Percentiles rank a stretch among this genome's conserved stretches.
Evolutionary conservation across 2,797 vertebrate genomes (phyloP).

Genomic region (Darevskia mixta): DNA sequence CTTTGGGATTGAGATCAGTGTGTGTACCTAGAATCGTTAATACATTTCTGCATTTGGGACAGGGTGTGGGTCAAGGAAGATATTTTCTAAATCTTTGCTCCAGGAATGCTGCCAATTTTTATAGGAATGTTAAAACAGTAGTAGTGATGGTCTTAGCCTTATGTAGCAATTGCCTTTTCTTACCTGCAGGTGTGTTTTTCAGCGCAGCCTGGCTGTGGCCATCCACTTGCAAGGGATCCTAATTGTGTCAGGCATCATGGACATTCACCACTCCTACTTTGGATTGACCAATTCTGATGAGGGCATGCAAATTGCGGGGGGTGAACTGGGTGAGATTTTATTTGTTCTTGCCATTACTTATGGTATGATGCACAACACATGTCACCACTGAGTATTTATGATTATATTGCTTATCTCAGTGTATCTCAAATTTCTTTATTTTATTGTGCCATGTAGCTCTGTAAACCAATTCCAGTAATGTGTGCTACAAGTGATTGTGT

Average conservation of each 20-base stretch:
- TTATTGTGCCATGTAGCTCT: not conserved
- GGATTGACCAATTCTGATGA: constrained; percentile 98
- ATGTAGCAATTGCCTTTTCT: constrained; percentile 93
- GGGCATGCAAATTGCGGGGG: constrained; percentile 98
- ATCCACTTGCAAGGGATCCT: constrained; percentile 99
- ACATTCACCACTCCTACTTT: constrained; percentile 99
- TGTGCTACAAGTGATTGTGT: not conserved
- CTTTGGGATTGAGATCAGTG: not conserved
- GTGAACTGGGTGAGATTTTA: constrained; percentile 98
- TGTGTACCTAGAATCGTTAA: not conserved
- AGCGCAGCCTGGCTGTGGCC: constrained; percentile 98
- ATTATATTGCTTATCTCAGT: not conserved
- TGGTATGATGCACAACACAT: constrained; percentile 97
- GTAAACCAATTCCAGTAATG: not conserved
- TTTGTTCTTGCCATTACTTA: constrained; percentile 99
- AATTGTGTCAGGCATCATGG: constrained; percentile 99
- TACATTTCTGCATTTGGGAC: not conserved
- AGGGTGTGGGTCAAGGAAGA: not conserved
- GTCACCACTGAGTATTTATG: not conserved
- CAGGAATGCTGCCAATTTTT: constrained; percentile 70
- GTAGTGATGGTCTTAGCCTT: constrained; percentile 82
- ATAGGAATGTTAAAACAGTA: constrained; percentile 47
- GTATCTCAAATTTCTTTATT: not conserved
- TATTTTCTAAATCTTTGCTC: constrained; percentile 4
- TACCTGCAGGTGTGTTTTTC: constrained; percentile 96